These are phyloP conservation scores for Limnephilus marmoratus DNA, from an alignment of 2,888 invertebrate genomes.

Conservation along the genomic window DNA sequence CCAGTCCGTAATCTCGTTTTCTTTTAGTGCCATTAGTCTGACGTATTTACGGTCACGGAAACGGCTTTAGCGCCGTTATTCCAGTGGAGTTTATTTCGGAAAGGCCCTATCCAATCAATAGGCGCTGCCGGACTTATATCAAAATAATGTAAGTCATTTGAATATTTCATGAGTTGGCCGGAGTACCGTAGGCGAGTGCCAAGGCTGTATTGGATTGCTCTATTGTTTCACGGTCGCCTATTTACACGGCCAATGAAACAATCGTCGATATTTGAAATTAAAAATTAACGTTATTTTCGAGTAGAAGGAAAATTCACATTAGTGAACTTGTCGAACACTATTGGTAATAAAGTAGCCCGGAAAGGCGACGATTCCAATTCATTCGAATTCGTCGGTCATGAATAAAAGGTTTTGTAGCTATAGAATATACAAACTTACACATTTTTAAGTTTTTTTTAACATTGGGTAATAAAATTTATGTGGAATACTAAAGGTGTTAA, in stretches of 20 bases:
- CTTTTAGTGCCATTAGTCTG: slow-evolving; percentile 37
- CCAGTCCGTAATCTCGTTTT: slow-evolving; percentile 25
- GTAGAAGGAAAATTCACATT: background rate
- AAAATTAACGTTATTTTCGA: background rate
- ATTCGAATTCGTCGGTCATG: background rate
- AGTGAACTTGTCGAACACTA: background rate
- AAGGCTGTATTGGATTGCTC: slow-evolving; percentile 31
- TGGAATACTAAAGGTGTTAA: no score
- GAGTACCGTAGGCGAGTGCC: slow-evolving; percentile 7
- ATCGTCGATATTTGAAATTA: background rate
- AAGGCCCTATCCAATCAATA: slow-evolving; percentile 44
- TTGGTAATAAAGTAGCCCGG: background rate
- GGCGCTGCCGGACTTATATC: slow-evolving; percentile 42
- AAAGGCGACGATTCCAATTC: background rate
- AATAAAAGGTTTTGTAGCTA: background rate
- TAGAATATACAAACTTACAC: no score
- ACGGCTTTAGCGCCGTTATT: slow-evolving; percentile 48
- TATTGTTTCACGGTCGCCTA: slow-evolving; percentile 16
- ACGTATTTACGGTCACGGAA: slow-evolving; percentile 49
- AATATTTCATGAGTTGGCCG: slow-evolving; percentile 49
- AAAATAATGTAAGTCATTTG: slow-evolving; percentile 49
- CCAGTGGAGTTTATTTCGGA: slow-evolving; percentile 41
- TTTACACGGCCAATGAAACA: background rate
- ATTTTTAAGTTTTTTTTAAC: no score
- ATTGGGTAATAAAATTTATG: no score